Evolutionary conservation across 2,797 vertebrate species (phyloP).

Genomic region (Podarcis siculus): DNA sequence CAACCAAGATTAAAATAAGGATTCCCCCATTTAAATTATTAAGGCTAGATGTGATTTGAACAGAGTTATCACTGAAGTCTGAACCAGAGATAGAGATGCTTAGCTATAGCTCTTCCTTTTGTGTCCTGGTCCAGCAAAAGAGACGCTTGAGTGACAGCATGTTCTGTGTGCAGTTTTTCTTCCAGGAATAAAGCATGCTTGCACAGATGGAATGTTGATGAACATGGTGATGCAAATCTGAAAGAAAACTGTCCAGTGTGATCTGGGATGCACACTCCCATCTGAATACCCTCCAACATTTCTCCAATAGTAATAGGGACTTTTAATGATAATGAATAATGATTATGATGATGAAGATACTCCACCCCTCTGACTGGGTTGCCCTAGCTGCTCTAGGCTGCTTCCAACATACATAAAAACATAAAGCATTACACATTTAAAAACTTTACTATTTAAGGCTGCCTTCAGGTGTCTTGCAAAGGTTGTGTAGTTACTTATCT

Average conservation of each 20-base stretch:
- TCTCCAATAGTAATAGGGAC: too few species aligned
- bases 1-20: constrained; percentile 39
- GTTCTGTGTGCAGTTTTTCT: neutral
- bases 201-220: neutral
- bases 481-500: too few species aligned
- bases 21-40: constrained; percentile 18
- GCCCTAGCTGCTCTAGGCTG: too few species aligned
- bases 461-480: too few species aligned
- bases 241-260: neutral
- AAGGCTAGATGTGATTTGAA: constrained; percentile 39
- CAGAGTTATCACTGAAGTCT: constrained; percentile 13
- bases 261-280: neutral
- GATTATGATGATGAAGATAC: too few species aligned
- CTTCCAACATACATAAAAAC: too few species aligned
- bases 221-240: neutral
- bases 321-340: too few species aligned
- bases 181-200: neutral
- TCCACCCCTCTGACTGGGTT: too few species aligned
- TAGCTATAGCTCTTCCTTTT: neutral
- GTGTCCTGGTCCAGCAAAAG: neutral
- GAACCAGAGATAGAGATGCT: neutral
- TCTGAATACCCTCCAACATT: neutral
- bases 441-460: too few species aligned
- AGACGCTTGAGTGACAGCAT: neutral
- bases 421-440: too few species aligned